These are phyloP conservation scores for Lasiurus borealis DNA, from an alignment of 2,113 vertebrate genomes.

Conservation along the genomic window DNA sequence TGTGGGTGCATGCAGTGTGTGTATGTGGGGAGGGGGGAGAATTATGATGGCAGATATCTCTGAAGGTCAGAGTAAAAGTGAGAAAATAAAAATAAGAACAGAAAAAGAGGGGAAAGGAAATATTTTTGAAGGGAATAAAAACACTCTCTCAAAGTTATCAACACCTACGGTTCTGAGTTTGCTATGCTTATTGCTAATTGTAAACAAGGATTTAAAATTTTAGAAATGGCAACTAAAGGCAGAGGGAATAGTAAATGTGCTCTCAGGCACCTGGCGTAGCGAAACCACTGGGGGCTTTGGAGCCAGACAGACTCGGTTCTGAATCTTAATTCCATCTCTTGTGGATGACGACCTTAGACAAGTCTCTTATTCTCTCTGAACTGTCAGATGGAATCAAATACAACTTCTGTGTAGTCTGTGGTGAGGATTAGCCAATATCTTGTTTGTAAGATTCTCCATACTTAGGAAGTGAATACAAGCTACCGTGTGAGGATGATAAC, in stretches of 20 bases:
- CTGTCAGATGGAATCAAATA: fast-evolving
- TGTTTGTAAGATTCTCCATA: background rate
- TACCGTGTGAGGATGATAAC: background rate
- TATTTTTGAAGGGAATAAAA: conserved; percentile 19
- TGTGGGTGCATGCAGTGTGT: background rate
- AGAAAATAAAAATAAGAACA: background rate
- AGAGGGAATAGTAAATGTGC: too few species aligned
- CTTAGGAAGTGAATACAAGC: background rate
- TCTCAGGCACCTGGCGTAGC: background rate
- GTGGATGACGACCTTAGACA: background rate
- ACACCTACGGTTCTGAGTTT: background rate
- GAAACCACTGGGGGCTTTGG: background rate
- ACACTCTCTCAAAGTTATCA: background rate
- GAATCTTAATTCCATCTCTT: background rate
- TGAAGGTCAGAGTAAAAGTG: background rate
- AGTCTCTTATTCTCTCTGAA: background rate
- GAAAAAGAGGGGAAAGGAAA: background rate
- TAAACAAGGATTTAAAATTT: background rate
- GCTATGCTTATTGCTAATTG: background rate
- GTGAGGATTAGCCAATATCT: background rate
- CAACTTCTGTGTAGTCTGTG: background rate
- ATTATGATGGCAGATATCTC: background rate
- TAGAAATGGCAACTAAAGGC: background rate
- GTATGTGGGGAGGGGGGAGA: too few species aligned
- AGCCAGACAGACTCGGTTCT: background rate